Evolutionary conservation across 2,113 vertebrate genomes (phyloP).

Genomic region (Spermophilus dauricus): DNA sequence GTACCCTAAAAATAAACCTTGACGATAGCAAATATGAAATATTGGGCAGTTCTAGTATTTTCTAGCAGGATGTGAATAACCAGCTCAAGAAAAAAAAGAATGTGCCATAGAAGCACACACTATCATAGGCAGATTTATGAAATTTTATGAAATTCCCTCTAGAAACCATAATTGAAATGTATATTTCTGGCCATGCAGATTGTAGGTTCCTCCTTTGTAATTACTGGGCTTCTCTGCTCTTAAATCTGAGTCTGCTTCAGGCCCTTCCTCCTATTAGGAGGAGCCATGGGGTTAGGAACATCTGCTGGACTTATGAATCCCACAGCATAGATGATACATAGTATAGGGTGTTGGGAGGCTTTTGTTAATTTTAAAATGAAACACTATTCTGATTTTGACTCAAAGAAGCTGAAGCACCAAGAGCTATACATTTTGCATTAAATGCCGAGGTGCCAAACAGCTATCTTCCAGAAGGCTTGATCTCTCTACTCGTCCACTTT

Average conservation of each 20-base stretch:
- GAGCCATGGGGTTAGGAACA: not conserved
- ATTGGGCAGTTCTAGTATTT: slow-evolving; percentile 4
- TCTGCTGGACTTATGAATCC: not conserved
- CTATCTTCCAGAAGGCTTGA: not conserved
- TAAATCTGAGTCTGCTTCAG: not conserved
- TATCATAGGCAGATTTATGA: not conserved
- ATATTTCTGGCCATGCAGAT: not conserved
- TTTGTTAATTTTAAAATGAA: not conserved
- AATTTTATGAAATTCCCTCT: not conserved
- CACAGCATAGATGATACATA: not conserved
- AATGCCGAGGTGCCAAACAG: not conserved
- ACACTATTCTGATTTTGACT: not conserved
- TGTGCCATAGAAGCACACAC: not conserved
- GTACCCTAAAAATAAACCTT: slow-evolving; percentile 56
- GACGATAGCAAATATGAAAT: slow-evolving; percentile 19
- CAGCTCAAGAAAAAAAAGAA: not conserved
- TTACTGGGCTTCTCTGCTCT: slow-evolving; percentile 5
- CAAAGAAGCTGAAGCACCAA: not conserved
- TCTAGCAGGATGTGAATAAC: slow-evolving; percentile 17
- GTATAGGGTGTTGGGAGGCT: not conserved
- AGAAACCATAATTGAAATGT: slow-evolving; percentile 13
- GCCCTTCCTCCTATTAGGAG: not conserved
- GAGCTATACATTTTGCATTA: not conserved
- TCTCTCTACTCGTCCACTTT: not conserved
- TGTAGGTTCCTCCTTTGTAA: not conserved